Percentiles rank a stretch among this genome's conserved stretches.
Conservation (phyloP, 2,888 invertebrate species). For the Artemia sinica region DNA sequence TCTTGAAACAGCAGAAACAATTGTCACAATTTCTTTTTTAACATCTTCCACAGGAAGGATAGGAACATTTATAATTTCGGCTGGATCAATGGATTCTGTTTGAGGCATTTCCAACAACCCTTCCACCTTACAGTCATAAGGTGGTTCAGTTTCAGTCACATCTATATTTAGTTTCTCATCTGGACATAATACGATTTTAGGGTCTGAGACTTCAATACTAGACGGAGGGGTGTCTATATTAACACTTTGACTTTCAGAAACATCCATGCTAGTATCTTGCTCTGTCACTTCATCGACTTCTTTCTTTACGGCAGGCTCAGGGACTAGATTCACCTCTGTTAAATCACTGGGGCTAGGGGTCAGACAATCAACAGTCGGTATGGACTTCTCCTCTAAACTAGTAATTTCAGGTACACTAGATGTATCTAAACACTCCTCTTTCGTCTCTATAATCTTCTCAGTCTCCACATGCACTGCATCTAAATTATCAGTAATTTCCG, state of each 20-base stretch:
- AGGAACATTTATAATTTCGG: conserved; percentile 3
- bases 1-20: neutral
- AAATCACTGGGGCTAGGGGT: conserved; percentile 14
- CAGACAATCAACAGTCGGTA: neutral
- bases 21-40: neutral
- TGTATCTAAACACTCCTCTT: neutral
- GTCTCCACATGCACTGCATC: too few relatives aligned
- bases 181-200: too few relatives aligned
- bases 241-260: neutral
- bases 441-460: neutral
- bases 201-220: conserved; percentile 4
- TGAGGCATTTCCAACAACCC: neutral
- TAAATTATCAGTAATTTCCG: neutral
- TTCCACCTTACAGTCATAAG: neutral
- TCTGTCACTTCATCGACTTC: too few relatives aligned
- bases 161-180: too few relatives aligned
- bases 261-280: neutral
- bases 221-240: neutral
- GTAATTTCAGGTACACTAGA: conserved; percentile 3
- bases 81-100: neutral
- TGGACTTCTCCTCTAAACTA: conserved; percentile 4
- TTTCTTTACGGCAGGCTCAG: too few relatives aligned
- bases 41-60: neutral
- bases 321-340: conserved; percentile 11
- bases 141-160: neutral